Conservation (phyloP, 2,797 vertebrate genomes). For the Ispidina picta region DNA sequence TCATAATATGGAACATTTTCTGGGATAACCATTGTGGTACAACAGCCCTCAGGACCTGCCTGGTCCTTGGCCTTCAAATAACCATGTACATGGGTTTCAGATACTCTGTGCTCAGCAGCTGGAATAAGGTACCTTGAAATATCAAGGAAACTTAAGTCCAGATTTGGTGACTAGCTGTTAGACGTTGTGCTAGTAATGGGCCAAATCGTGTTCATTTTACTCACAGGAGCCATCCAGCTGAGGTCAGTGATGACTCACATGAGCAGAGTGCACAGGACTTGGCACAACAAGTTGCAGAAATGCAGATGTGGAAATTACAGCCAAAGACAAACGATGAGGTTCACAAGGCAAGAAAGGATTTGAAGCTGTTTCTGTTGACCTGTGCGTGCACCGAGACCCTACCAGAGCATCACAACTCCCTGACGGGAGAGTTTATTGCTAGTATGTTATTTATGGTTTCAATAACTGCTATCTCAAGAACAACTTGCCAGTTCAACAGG, state of each 20-base stretch:
- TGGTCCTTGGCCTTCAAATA: conserved; percentile 15
- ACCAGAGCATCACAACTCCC: conserved; percentile 10
- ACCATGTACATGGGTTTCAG: not conserved
- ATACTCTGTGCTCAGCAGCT: conserved; percentile 45
- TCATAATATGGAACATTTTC: conserved; percentile 52
- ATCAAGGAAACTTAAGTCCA: conserved; percentile 38
- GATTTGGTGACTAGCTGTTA: conserved; percentile 15
- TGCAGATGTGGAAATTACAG: conserved; percentile 67
- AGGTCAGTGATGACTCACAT: conserved; percentile 29
- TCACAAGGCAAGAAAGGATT: not conserved
- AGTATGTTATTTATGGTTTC: conserved; percentile 40
- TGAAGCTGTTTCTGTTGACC: conserved; percentile 8
- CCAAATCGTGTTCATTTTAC: not conserved
- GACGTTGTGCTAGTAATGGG: not conserved
- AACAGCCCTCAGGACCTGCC: conserved; percentile 41
- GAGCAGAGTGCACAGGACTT: conserved; percentile 41
- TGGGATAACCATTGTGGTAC: conserved; percentile 32
- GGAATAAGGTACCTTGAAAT: conserved; percentile 38
- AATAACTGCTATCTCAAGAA: not conserved
- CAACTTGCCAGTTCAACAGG: not conserved
- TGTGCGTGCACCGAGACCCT: not conserved
- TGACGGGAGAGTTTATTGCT: not conserved
- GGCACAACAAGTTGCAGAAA: not conserved
- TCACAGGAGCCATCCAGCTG: conserved; percentile 34
- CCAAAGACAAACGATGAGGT: not conserved